Evolutionary conservation across 92 coral and sea anemone species (phyloP), one percentile per base, ranked within the genome.

Genomic region (Porites lobata): DNA sequence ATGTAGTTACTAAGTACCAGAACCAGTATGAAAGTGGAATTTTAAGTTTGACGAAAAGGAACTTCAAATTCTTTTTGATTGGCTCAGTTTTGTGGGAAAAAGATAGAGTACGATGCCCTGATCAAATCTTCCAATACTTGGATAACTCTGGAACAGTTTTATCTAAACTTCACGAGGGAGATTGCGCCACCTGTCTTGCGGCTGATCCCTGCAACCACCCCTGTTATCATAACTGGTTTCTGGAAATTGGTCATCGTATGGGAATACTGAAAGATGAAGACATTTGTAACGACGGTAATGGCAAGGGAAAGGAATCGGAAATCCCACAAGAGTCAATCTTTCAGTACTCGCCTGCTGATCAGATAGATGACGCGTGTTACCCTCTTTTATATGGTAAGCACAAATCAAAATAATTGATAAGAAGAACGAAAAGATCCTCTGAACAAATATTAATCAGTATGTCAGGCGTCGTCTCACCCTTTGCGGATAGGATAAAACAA

Each of bases 51-150:
- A 20, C 5, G 14, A 15, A 63, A 63, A 63, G 68, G 14, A 13
- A 63, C 68, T 63, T 63, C 20, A 63, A 63, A 6, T 63, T 63
- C 6, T 63, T 63, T 63, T 63, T 63, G 68, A 63, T 63, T 6
- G 68, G 68, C n/a, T 63, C 68, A 6, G 68, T 63, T 20, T 63
- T 63, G 68, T 63, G 68, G 68, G 68, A 63, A 15, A 63, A 63
- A 20, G 68, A 63, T 0, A 63, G 68, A 63, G n/a, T 10, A 18
- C 7, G 26, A 5, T 18, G 20, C 6, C 68, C 68, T 10, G 17
- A 63, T 63, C 68, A 63, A 10, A 6, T 63, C 18, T 63, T 63
- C n/a, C 7, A 63, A 63, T 10, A 9, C 7, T 15, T 63, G 7
- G 68, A 15, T 63, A 7, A 63, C 3, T 29, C 32, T 29, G 32